A percentile compares a stretch with the other conserved stretches of the same genome.
These are phyloP conservation scores for Cistogaster globosa DNA, from an alignment of 2,888 invertebrate species.

Conservation along the genomic window DNA sequence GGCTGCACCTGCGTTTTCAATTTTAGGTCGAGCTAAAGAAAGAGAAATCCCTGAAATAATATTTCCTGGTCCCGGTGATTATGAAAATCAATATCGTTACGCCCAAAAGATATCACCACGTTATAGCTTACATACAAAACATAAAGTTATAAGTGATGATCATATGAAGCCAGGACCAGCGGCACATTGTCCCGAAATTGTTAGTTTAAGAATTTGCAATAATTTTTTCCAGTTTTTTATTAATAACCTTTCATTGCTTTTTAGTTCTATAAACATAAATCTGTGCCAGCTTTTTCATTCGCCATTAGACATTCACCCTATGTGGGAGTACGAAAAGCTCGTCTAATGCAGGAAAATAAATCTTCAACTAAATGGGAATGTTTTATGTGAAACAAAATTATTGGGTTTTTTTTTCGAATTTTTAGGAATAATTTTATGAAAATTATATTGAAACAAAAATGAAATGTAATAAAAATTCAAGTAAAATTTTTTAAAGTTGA, in stretches of 20 bases:
- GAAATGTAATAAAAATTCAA: too few relatives aligned
- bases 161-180: constrained; percentile 93
- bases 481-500: too few relatives aligned
- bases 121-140: constrained; percentile 93
- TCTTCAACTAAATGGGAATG: constrained; percentile 28
- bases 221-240: not conserved
- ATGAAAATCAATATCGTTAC: constrained; percentile 86
- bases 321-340: constrained; percentile 83
- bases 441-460: too few relatives aligned
- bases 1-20: constrained; percentile 93
- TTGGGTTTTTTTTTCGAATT: not conserved
- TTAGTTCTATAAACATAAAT: constrained; percentile 77
- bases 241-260: constrained; percentile 1
- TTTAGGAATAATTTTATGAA: too few relatives aligned
- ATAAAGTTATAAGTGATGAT: constrained; percentile 89
- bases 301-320: constrained; percentile 92
- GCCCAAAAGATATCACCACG: constrained; percentile 87
- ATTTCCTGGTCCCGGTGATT: constrained; percentile 92
- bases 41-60: constrained; percentile 75
- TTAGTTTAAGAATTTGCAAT: constrained; percentile 79
- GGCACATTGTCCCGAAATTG: constrained; percentile 96
- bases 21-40: constrained; percentile 91
- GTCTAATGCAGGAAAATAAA: constrained; percentile 72
- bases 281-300: constrained; percentile 88
- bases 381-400: constrained; percentile 25